Conservation (phyloP, 2,888 invertebrate species). For the Anorthoa munda region DNA sequence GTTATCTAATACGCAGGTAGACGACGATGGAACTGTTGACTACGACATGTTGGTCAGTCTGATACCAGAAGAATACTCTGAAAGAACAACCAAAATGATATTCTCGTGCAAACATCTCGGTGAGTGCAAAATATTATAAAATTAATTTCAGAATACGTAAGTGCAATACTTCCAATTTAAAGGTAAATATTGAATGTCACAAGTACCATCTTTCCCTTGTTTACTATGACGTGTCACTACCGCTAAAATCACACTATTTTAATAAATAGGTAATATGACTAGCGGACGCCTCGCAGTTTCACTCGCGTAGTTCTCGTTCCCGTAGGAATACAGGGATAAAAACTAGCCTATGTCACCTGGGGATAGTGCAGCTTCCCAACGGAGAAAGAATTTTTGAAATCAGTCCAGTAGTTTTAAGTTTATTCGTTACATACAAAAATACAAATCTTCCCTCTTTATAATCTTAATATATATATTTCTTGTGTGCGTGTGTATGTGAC, state of each 20-base stretch:
- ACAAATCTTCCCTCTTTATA: too few species aligned
- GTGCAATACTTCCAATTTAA: neutral
- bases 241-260: neutral
- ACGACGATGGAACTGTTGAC: slow-evolving; percentile 84
- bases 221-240: neutral
- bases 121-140: slow-evolving; percentile 62
- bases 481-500: too few species aligned
- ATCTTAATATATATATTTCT: too few species aligned
- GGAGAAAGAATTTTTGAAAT: too few species aligned
- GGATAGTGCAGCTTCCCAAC: too few species aligned
- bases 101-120: slow-evolving; percentile 84
- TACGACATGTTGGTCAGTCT: slow-evolving; percentile 88
- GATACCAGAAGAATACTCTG: slow-evolving; percentile 85
- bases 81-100: slow-evolving; percentile 84
- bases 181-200: neutral
- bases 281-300: too few species aligned
- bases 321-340: too few species aligned
- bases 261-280: neutral
- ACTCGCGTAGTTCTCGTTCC: too few species aligned
- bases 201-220: neutral
- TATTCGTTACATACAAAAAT: too few species aligned
- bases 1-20: slow-evolving; percentile 74
- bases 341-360: too few species aligned
- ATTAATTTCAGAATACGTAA: neutral
- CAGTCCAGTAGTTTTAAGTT: too few species aligned